Evolutionary conservation across 2,113 vertebrate species (phyloP), one percentile per base, ranked within the genome.

Genomic region (Origma solitaria): DNA sequence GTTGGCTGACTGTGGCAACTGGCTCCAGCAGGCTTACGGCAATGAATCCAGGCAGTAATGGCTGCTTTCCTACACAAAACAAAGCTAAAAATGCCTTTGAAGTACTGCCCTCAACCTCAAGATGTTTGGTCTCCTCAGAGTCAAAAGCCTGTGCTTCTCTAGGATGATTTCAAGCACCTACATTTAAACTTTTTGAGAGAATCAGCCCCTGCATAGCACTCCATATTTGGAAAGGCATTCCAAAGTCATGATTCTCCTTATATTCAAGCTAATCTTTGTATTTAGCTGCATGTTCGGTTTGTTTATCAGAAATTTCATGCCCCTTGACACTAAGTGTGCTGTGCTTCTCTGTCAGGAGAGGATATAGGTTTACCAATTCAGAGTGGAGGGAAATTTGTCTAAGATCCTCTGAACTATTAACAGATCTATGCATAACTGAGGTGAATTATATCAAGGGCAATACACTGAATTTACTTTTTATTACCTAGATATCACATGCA

Each of bases 61-160:
- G 54, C 40, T 66, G 24, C 4, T 81, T 65, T 62, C 51, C 42
- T 45, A 23, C 23, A 57, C 20, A 57, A 40, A 78, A 73, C 7
- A 84, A 54, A 81, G 17, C 11, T 61, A 70, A 78, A 91, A 86
- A 49, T 25, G 6, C 12, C 20, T 75, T 70, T 70, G 21, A 62
- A 82, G 60, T 42, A 11, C 20, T 62, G 27, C 42, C 3, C 28
- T 42, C 54, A 47, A 4, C 25, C 24, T 73, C 24, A 73, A 7
- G 24, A n/a, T 61, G 3, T 54, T 60, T 61, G 16, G 10, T 70
- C 11, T 91, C 45, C 31, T 57, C 0, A 0, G 30, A 61, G 15
- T 35, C 37, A 77, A 30, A 80, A 73, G 37, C 4, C 65, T 72
- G 9, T 2, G 4, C 27, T 85, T 62, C 75, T 75, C 25, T 33